Evolutionary conservation across 2,888 invertebrate genomes (phyloP).

Genomic region (Chaetogeoica ovagalla): DNA sequence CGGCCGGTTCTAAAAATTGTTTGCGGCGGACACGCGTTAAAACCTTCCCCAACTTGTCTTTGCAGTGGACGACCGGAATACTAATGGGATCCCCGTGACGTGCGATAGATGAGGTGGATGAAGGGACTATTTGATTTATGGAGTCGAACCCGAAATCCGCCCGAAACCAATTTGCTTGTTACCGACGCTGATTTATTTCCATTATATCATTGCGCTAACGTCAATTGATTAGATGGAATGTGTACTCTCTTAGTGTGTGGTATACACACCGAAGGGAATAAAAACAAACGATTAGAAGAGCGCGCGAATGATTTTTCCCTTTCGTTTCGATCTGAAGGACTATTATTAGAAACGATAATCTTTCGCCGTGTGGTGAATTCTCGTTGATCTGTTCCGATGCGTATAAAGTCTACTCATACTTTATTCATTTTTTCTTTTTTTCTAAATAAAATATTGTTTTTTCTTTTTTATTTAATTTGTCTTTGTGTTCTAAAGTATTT

Average conservation of each 20-base stretch:
- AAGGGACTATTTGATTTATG: conserved; percentile 39
- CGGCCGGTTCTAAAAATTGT: conserved; percentile 9
- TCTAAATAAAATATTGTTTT: no score
- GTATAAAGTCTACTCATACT: no score
- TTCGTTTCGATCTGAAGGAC: no score
- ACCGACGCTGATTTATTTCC: conserved; percentile 47
- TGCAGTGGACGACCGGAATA: conserved; percentile 27
- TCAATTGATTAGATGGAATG: neutral
- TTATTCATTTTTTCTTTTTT: no score
- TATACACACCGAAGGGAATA: neutral
- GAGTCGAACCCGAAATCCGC: conserved; percentile 16
- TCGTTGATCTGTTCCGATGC: no score
- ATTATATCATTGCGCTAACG: conserved; percentile 26
- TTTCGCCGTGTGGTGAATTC: no score
- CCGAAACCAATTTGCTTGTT: conserved; percentile 40
- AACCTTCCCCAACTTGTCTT: conserved; percentile 26
- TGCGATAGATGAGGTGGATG: neutral
- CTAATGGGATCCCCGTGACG: neutral
- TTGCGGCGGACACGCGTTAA: conserved; percentile 9
- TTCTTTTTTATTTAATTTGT: no score
- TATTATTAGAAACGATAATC: no score
- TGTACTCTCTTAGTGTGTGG: no score
- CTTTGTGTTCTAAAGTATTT: no score
- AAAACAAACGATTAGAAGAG: neutral
- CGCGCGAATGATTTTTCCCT: no score